Evolutionary conservation across 2,113 vertebrate genomes (phyloP).

Genomic region (Burhinus oedicnemus): DNA sequence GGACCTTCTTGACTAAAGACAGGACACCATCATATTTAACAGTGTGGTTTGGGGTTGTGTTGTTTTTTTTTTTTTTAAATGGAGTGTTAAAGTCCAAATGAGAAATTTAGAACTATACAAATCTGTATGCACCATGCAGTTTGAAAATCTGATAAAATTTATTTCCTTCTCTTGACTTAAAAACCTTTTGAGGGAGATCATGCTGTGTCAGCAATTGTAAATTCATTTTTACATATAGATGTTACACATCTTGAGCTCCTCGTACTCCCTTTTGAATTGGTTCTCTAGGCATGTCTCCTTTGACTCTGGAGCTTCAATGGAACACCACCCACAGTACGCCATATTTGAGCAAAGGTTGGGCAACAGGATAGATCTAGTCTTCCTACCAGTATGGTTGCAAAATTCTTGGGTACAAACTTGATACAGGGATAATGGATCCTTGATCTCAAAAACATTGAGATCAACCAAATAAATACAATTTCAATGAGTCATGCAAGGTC

Average conservation of each 20-base stretch:
- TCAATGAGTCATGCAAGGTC: not conserved
- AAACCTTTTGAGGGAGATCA: not conserved
- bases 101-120: not conserved
- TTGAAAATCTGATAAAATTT: not conserved
- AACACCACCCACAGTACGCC: not conserved
- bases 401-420: not conserved
- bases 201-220: not conserved
- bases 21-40: not conserved
- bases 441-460: not conserved
- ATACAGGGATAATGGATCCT: not conserved
- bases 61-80: not conserved
- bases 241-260: not conserved
- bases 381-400: not conserved
- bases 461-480: not conserved
- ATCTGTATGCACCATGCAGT: not conserved
- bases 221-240: not conserved
- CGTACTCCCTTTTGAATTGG: fast-evolving
- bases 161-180: not conserved
- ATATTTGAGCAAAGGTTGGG: not conserved
- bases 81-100: not conserved
- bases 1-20: not conserved
- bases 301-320: not conserved
- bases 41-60: not conserved
- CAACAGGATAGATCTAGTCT: not conserved
- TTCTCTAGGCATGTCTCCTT: not conserved